Evolutionary conservation across 2,888 invertebrate species (phyloP).

Genomic region (Philereme transversata): DNA sequence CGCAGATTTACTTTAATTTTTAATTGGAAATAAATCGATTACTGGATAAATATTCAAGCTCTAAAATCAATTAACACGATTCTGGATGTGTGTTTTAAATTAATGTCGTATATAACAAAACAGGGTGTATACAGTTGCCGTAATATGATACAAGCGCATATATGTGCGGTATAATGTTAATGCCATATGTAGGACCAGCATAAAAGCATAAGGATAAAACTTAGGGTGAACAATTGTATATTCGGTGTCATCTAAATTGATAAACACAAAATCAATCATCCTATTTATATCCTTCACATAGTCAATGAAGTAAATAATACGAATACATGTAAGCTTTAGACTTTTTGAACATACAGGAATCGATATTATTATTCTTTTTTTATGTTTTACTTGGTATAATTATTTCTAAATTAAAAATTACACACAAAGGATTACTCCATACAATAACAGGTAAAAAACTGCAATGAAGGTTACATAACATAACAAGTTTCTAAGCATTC

Average conservation of each 20-base stretch:
- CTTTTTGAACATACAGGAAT: not conserved
- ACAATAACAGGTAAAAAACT: not conserved
- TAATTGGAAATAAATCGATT: no score
- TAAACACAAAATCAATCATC: not conserved
- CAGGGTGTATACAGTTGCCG: not conserved
- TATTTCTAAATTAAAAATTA: not conserved
- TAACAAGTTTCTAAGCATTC: slow-evolving; percentile 1
- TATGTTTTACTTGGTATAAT: slow-evolving; percentile 7
- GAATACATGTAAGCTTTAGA: not conserved
- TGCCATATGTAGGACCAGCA: not conserved
- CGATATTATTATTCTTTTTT: not conserved
- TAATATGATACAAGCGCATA: not conserved
- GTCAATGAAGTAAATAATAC: not conserved
- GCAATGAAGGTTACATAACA: not conserved
- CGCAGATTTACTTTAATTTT: no score
- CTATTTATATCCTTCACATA: not conserved
- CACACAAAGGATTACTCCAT: not conserved
- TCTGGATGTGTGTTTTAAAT: no score
- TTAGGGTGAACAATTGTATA: not conserved
- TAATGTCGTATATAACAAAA: not conserved
- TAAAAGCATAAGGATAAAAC: not conserved
- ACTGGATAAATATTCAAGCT: no score
- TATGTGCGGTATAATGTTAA: not conserved
- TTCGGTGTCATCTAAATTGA: not conserved
- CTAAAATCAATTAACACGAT: no score